phyloP scores from a whole-genome alignment of 2,888 invertebrate genomes.

The Myopa tessellatipennis region DNA sequence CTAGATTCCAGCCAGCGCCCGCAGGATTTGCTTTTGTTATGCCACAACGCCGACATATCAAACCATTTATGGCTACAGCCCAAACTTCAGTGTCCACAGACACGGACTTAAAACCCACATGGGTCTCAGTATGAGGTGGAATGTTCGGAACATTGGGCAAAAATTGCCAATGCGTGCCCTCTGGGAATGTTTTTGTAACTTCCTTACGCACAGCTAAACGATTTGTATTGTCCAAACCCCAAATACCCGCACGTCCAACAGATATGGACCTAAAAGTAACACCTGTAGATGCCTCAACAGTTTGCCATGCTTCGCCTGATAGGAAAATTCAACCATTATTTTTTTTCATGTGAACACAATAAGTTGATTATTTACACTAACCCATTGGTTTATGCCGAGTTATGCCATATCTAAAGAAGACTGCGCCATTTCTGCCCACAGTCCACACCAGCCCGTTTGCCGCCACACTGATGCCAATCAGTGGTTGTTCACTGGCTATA shows the following conservation, averaged over 20 bases:
- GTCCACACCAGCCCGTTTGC: conserved; percentile 83
- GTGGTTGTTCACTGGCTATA: conserved; percentile 79
- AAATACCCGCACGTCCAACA: conserved; percentile 78
- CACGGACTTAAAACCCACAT: conserved; percentile 76
- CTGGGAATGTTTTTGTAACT: conserved; percentile 79
- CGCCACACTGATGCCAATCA: conserved; percentile 78
- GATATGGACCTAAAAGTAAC: conserved; percentile 80
- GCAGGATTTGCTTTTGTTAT: conserved; percentile 78
- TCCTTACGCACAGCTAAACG: conserved; percentile 82
- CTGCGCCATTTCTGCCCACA: conserved; percentile 84
- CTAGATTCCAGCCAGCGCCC: conserved; percentile 83
- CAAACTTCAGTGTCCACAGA: conserved; percentile 81
- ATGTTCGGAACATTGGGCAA: conserved; percentile 73
- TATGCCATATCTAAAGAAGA: conserved; percentile 84
- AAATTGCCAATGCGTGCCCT: conserved; percentile 87
- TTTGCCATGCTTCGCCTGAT: conserved; percentile 76
- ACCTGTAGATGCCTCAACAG: conserved; percentile 79
- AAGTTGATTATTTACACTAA: conserved; percentile 28
- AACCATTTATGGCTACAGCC: conserved; percentile 79
- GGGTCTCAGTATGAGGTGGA: conserved; percentile 71
- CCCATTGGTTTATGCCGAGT: conserved; percentile 76
- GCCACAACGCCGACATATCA: conserved; percentile 79
- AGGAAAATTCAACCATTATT: not conserved
- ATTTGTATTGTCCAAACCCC: conserved; percentile 83
- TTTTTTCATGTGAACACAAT: not conserved